These are phyloP conservation scores for Abramis brama DNA, from an alignment of 2,113 vertebrate genomes.

Conservation along the genomic window DNA sequence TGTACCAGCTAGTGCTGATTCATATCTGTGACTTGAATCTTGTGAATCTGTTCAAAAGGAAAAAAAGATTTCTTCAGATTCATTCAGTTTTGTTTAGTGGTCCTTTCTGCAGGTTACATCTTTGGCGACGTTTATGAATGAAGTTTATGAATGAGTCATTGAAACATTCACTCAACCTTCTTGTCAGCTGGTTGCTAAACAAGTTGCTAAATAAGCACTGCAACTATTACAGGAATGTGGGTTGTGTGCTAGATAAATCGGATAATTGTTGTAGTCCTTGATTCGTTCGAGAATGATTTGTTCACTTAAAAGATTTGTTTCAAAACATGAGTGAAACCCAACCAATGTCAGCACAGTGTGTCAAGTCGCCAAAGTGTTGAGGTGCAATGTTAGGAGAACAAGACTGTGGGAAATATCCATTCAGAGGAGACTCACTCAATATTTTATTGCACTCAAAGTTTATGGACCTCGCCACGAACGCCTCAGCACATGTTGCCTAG, in stretches of 20 bases:
- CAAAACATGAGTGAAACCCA: not conserved
- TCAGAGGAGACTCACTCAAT: constrained; percentile 59
- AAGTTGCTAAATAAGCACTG: not conserved
- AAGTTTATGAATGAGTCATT: not conserved
- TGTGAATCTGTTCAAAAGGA: not conserved
- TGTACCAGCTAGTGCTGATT: not conserved
- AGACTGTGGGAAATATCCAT: constrained; percentile 56
- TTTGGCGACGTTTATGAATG: too few relatives aligned
- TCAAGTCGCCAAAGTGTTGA: not conserved
- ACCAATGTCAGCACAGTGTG: not conserved
- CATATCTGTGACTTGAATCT: not conserved
- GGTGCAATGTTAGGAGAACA: not conserved
- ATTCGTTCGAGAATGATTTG: not conserved
- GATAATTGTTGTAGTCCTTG: not conserved
- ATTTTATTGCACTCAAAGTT: constrained; percentile 26
- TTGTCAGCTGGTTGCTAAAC: not conserved
- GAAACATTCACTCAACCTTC: constrained; percentile 7
- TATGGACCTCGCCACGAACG: constrained; percentile 52
- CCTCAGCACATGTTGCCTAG: constrained; percentile 60
- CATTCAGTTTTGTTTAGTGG: not conserved
- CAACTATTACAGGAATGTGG: not conserved
- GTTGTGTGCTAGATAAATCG: not conserved
- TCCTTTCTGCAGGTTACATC: not conserved
- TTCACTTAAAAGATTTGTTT: not conserved
- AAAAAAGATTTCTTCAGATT: not conserved